Evolutionary conservation across 2,888 invertebrate genomes (phyloP), one percentile per base, ranked within the genome.

Genomic region (Neocrepidodera transversa): DNA sequence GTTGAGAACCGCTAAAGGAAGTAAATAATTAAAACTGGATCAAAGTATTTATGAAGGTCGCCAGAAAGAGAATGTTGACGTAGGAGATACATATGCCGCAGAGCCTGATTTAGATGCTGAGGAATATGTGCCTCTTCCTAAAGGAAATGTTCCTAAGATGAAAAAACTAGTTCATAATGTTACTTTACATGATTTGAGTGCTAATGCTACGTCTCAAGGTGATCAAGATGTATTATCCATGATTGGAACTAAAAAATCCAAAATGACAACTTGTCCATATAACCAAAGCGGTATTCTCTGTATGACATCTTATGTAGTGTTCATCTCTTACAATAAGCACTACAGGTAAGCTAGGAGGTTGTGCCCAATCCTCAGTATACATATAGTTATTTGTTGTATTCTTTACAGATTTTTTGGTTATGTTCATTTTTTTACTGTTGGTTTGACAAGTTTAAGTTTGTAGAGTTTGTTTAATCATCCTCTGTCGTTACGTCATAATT

Each of bases 51-150:
- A 98, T 75, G 99, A 99, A 78, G 92, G 95, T 1, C 80, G 99
- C 35, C 95, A 97, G 79, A 98, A 98, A 77, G 98, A 99, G 77
- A 96, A 96, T 73, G 93, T 94, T 0, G 95, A 96, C 81, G 91
- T 93, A 10, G 99, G 99, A 2, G 99, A 99, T 77, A 93, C 94
- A 45, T 99, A 92, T 83, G 98, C 99, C 1, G 97, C 97, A 0
- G 99, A 99, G 80, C 99, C 96, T 82, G 99, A 99, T 82, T 83
- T 99, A 65, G 99, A 99, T 82, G 96, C 98, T 0, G 99, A 99
- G 79, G 98, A 99, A 80, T 99, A 98, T 82, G 99, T 99, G 1
- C 99, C 99, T 0, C 80, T 99, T 53, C 99, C 99, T 0, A 99
- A 99, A 82, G 99, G 99, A 0, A 99, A 99, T 80, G 99, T 99